Conservation (phyloP, 1,140 invertebrate species). For the Grapholita molesta region DNA sequence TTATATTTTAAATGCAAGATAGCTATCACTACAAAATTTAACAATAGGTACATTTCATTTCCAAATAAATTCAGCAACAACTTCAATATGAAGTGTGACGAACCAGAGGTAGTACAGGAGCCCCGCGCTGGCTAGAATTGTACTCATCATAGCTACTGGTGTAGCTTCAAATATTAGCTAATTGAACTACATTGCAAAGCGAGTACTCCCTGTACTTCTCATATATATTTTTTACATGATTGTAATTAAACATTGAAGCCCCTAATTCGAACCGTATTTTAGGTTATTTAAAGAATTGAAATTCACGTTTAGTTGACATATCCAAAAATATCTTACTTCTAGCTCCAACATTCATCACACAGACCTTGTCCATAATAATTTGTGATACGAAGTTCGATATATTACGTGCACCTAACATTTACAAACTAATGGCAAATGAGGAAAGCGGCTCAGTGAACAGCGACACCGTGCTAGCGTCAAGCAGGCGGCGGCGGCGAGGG, state of each 20-base stretch:
- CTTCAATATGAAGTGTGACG: constrained; percentile 45
- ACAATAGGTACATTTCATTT: constrained; percentile 20
- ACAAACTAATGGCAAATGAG: constrained; percentile 8
- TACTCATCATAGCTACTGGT: background rate
- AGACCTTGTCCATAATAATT: background rate
- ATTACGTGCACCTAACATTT: constrained; percentile 12
- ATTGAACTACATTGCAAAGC: background rate
- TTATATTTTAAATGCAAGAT: constrained; percentile 25
- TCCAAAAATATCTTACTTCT: constrained; percentile 6
- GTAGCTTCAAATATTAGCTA: background rate
- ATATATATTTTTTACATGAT: background rate
- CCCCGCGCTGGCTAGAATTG: background rate
- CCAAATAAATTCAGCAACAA: constrained; percentile 20
- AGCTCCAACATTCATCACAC: background rate
- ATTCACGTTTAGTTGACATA: background rate
- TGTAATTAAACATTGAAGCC: background rate
- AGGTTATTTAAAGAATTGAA: background rate
- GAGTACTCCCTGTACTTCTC: background rate
- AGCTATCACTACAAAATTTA: constrained; percentile 18
- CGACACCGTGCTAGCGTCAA: background rate
- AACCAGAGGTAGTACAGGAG: constrained; percentile 12
- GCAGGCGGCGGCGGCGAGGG: background rate
- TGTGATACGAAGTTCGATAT: constrained; percentile 2
- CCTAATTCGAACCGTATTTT: background rate
- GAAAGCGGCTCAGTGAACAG: background rate